Evolutionary conservation across 2,113 vertebrate genomes (phyloP), one percentile per base, ranked within the genome.

Genomic region (Gyps fulvus): DNA sequence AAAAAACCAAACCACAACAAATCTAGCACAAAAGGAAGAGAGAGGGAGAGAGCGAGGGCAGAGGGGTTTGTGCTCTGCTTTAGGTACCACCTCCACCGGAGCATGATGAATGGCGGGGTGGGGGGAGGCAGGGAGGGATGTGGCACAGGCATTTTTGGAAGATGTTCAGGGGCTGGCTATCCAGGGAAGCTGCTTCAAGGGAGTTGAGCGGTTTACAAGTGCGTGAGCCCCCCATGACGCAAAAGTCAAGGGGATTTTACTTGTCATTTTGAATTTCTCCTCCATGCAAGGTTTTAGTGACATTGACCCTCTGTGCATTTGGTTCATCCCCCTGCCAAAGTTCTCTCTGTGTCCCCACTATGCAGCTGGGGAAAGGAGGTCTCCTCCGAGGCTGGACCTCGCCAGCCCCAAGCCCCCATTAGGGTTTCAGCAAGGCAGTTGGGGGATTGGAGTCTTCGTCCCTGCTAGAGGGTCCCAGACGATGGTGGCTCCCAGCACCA

Each of bases 141-240:
- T 38, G 47, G 65, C 72, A 78, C 25, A n/a, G 52, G 45, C 8
- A 23, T 29, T 89, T 73, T 91, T 66, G 49, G 19, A 58, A 42
- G 42, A 38, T 61, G 7, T 79, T 79, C 52, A 89, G 81, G 70
- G 31, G 59, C 50, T 95, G 89, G 71, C 50, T 81, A 19, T 32
- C 80, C 61, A 74, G 40, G 77, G 61, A 81, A 87, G 55, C 55
- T 25, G 20, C 50, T 89, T 19, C 22, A 23, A 91, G 52, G 65
- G 65, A 87, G 45, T 1, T 85, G 26, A 65, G 74, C 1, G 0
- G 61, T 89, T 87, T 57, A 47, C 26, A 72, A 65, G 81, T 23
- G 13, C 0, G 3, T 82, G 3, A 12, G 16, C 6, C 13, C 6
- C n/a, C 13, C 32, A 13, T 0, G 0, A 32, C 26, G 63, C 36